Evolutionary conservation across 2,797 vertebrate species (phyloP), one percentile per base, ranked within the genome.

Genomic region (Furcifer pardalis): DNA sequence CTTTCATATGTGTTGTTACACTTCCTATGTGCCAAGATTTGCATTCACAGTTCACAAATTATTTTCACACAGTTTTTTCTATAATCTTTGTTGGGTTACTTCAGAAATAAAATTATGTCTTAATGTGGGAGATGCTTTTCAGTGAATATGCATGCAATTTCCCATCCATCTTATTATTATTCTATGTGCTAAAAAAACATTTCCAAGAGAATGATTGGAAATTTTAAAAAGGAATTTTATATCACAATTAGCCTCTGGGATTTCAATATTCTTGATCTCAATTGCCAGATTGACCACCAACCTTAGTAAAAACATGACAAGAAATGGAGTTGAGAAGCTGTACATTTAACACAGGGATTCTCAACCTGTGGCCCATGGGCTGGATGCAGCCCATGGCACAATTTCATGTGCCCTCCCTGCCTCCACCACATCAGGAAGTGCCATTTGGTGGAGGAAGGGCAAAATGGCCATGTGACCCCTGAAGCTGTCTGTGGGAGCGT

Each of bases 231-330:
- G 35, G 83, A 85, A 7, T 68, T 46, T n/a, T 27, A 40, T 66
- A 10, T 21, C 49, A 69, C 19, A 4, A 2, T 71, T 1, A 1
- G 0, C 44, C 80, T 89, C 83, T 62, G 68, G 17, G 35, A 79
- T 37, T 46, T 59, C 21, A 76, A 8, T 8, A 80, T 35, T 59
- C 30, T 81, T 82, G 79, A 4, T 91, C 21, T 77, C 21, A 76
- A 77, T 76, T 10, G 85, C 89, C 86, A 37, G 0, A 89, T 30
- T 69, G 86, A 86, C 65, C 79, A 79, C 59, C 17, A 7, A 89
- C 19, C 60, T 75, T 10, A 84, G 85, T 91, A 86, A 92, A n/a
- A 86, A 88, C 35, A 78, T 62, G 79, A 82, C 68, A 90, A 90
- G 84, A 15, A 17, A 59, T 83, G 84, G 88, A 85, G 0, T 2